Evolutionary conservation across 2,113 vertebrate species (phyloP), one percentile per base, ranked within the genome.

Genomic region (Alligator sinensis): DNA sequence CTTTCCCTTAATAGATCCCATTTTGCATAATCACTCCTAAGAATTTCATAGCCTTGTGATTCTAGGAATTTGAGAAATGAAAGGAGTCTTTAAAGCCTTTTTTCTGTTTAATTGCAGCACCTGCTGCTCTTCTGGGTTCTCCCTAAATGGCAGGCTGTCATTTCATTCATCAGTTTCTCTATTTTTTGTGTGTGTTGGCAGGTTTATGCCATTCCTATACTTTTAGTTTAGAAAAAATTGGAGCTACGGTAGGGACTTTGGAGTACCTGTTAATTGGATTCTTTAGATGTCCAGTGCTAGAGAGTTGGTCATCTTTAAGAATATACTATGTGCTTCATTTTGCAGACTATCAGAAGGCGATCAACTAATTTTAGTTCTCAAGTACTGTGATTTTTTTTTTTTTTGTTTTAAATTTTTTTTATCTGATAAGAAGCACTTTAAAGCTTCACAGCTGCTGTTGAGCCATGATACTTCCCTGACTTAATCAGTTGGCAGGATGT

Each of bases 271-370:
- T 96, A 86, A 79, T 91, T 30, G 15, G 22, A 34, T 76, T 90
- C 91, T 63, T 94, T 2, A 0, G 79, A 92, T 85, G 74, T 78
- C 82, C 86, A 90, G 63, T 61, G 54, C 88, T 95, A 88, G 91
- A 94, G 54, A 59, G 88, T 93, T 80, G 95, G 28, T 90, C 96
- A 88, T 94, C 63, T 91, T 95, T 90, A 81, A 92, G 88, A 86
- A 80, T 61, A 87, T 70, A 89, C 90, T 85, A 62, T 93, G 96
- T 96, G 93, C 82, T 95, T 11, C 3, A 77, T 94, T 80, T 86
- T 94, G 96, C 90, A 96, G 28, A 97, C 88, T 92, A 91, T 93
- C 94, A 83, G 79, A 86, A 93, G 62, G 82, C 90, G 63, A 88
- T 94, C 84, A 38, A 54, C 77, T 96, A 94, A 94, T 95, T 88